Evolutionary conservation across 2,888 invertebrate species (phyloP).

Genomic region (Chorisops tibialis): DNA sequence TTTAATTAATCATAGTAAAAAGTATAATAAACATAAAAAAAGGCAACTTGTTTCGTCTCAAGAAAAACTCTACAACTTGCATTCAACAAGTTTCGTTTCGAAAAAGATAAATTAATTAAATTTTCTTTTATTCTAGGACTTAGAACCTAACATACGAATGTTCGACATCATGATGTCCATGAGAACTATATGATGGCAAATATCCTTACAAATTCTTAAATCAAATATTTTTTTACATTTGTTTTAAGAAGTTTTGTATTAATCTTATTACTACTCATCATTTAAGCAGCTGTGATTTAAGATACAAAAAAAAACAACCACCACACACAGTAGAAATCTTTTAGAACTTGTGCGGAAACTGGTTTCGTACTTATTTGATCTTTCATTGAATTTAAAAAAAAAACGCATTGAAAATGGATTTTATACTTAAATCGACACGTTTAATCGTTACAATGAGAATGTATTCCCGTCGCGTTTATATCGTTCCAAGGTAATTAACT

Average conservation of each 20-base stretch:
- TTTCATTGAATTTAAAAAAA: conserved; percentile 9
- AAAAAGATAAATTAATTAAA: conserved; percentile 8
- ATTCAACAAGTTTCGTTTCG: neutral
- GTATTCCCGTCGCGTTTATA: conserved; percentile 48
- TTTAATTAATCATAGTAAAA: too few relatives aligned
- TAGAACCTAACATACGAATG: conserved; percentile 45
- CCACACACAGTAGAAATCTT: neutral
- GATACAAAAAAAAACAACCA: neutral
- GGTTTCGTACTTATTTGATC: too few relatives aligned
- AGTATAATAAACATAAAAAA: neutral
- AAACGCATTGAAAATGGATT: conserved; percentile 44
- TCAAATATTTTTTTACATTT: conserved; percentile 9
- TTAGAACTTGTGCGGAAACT: too few relatives aligned
- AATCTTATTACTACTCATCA: neutral
- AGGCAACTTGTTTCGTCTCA: conserved; percentile 24
- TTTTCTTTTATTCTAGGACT: conserved; percentile 44
- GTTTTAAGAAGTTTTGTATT: neutral
- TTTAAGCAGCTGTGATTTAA: neutral
- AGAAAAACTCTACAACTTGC: neutral
- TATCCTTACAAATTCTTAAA: neutral
- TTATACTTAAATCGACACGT: conserved; percentile 49
- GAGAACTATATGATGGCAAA: neutral
- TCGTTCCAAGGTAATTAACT: conserved; percentile 49
- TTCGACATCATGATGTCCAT: conserved; percentile 47
- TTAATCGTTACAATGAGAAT: conserved; percentile 48